Base-by-base conservation (phyloP, 2,888 invertebrate species). In the Coecobrya sp. region DNA sequence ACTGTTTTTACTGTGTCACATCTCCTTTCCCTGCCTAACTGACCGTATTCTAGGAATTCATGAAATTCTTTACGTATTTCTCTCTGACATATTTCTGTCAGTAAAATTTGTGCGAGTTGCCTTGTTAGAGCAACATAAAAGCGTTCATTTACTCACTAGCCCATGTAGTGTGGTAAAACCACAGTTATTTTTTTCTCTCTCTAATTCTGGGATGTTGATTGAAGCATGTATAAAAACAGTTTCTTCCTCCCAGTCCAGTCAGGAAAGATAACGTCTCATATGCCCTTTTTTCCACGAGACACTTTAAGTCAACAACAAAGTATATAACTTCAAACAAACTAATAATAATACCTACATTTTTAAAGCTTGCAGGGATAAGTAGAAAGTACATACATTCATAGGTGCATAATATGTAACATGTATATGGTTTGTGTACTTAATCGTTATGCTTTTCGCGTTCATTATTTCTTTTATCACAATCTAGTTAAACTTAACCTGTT, bases 71-170 rank as follows among this genome's bases (percentile, higher is more conserved):
- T 55, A 19, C 55, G 1, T 68, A 13, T 68, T 30, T 30, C 10
- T 25, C 27, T 30, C 4, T 27, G 16, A 68, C 65, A 25, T 68
- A 13, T 30, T 68, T 68, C 30, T 68, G 1, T 45, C 8, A 45
- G 19, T 45, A 27, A 70, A 70, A 5, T 30, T 73, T 0, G 22
- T 73, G 45, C 45, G 45, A 73, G 16, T 73, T n/a, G 73, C 13
- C 73, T 73, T n/a, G 25, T 73, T 73, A 73, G 73, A 1, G 22
- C 8, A 45, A 73, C 73, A 73, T 16, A 73, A 45, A 73, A 45
- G 10, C 13, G 1, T 49, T 49, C 49, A 49, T 13, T 13, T 13
- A 49, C 49, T 49, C 49, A 49, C 49, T 49, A 13, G 11, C 1
- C 49, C 49, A 49, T 36, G 36, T 36, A 36, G 36, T n/a, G n/a